Evolutionary conservation across 2,797 vertebrate genomes (phyloP).

Genomic region (Lepus townsendii): DNA sequence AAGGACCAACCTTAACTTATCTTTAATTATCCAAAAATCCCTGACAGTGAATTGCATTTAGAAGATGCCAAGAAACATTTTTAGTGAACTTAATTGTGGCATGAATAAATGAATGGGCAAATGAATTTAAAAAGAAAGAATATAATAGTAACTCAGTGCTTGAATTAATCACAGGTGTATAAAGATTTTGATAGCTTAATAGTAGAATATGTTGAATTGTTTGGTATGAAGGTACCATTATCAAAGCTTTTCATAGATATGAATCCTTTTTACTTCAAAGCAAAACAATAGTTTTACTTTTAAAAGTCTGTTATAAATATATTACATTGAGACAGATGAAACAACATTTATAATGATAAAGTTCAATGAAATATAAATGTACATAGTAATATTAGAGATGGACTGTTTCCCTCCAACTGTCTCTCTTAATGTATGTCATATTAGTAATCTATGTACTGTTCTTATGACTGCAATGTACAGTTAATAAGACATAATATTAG

Average conservation of each 20-base stretch:
- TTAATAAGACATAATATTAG: conserved; percentile 59
- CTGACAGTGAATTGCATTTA: conserved; percentile 47
- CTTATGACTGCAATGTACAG: conserved; percentile 8
- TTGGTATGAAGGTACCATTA: background rate
- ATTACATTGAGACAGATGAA: conserved; percentile 22
- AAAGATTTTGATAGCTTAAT: conserved; percentile 59
- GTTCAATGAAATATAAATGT: background rate
- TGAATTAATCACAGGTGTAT: conserved; percentile 35
- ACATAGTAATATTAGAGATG: background rate
- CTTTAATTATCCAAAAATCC: background rate
- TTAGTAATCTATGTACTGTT: background rate
- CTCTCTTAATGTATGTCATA: background rate
- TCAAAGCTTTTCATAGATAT: background rate
- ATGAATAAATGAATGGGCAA: background rate
- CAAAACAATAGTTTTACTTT: conserved; percentile 41
- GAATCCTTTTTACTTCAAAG: background rate
- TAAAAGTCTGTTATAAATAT: background rate
- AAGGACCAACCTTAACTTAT: conserved; percentile 44
- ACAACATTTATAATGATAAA: conserved; percentile 53
- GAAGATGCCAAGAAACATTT: background rate
- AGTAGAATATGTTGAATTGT: conserved; percentile 9
- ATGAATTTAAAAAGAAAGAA: background rate
- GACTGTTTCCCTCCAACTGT: background rate
- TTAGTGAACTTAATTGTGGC: conserved; percentile 49
- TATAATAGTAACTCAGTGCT: conserved; percentile 32